phyloP scores from a whole-genome alignment of 2,113 vertebrate species.

The Picathartes gymnocephalus region DNA sequence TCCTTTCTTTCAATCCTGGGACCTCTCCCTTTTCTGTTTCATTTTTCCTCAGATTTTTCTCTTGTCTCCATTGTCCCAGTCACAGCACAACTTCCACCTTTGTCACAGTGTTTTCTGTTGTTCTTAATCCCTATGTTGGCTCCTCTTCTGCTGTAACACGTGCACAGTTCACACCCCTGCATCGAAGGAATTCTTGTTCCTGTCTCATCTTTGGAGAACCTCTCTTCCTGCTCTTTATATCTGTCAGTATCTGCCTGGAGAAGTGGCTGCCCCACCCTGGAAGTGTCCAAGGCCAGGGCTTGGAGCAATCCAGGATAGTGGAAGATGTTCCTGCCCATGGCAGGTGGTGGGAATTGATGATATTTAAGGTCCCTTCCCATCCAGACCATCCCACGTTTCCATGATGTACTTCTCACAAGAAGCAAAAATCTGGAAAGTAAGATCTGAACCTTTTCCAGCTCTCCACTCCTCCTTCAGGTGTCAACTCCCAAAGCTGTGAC shows the following conservation, averaged over 20 bases:
- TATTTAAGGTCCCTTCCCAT: not conserved
- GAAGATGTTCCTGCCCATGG: not conserved
- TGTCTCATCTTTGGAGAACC: fast-evolving
- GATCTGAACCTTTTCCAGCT: not conserved
- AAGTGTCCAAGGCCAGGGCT: not conserved
- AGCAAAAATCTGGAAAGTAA: not conserved
- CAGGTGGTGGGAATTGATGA: not conserved
- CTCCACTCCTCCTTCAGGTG: not conserved
- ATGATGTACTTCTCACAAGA: not conserved
- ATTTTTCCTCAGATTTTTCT: not conserved
- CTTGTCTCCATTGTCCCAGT: fast-evolving
- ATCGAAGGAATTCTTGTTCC: not conserved
- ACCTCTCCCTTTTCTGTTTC: not conserved
- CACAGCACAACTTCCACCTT: not conserved
- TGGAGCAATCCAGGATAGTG: not conserved
- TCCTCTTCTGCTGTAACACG: not conserved
- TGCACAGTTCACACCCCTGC: not conserved
- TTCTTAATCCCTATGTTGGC: not conserved
- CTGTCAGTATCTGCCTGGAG: not conserved
- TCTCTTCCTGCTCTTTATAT: fast-evolving
- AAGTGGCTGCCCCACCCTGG: not conserved
- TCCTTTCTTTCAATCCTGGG: not conserved
- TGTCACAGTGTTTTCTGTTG: not conserved
- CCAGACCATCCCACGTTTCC: not conserved
- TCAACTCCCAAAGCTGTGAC: not conserved